Percentiles rank a stretch among this genome's conserved stretches.
Evolutionary conservation across 2,888 invertebrate genomes (phyloP).

Genomic region (Watsonalla cultraria): DNA sequence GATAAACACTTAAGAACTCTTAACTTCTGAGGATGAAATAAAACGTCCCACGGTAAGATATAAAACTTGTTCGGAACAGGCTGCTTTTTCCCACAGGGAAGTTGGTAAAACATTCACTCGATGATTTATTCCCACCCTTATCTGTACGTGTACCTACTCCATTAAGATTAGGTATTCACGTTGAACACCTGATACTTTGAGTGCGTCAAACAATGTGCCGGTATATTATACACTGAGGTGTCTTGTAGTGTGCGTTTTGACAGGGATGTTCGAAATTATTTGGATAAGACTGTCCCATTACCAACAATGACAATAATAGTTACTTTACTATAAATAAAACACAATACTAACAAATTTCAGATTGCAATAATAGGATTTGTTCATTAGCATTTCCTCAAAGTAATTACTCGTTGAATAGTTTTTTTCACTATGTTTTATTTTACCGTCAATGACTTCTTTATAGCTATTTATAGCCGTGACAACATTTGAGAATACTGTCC

Average conservation of each 20-base stretch:
- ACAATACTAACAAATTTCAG: too few relatives aligned
- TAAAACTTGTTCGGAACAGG: slow-evolving; percentile 46
- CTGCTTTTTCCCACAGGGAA: slow-evolving; percentile 70
- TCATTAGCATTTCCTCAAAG: too few relatives aligned
- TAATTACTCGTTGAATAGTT: too few relatives aligned
- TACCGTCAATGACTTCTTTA: too few relatives aligned
- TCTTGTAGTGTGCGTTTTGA: slow-evolving; percentile 11
- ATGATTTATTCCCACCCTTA: slow-evolving; percentile 71
- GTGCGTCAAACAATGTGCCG: slow-evolving; percentile 42
- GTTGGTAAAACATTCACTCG: slow-evolving; percentile 54
- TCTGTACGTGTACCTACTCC: slow-evolving; percentile 57
- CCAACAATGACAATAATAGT: too few relatives aligned
- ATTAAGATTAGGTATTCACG: slow-evolving; percentile 76
- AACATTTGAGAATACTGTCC: too few relatives aligned
- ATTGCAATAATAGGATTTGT: too few relatives aligned
- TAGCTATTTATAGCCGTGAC: too few relatives aligned
- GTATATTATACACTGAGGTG: slow-evolving; percentile 4
- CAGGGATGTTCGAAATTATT: slow-evolving; percentile 5
- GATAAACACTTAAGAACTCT: slow-evolving; percentile 31
- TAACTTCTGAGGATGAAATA: slow-evolving; percentile 26
- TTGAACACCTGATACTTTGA: slow-evolving; percentile 70
- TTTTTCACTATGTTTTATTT: too few relatives aligned
- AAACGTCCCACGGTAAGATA: slow-evolving; percentile 33
- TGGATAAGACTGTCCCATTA: background rate
- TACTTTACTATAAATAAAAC: too few relatives aligned